Evolutionary conservation across 2,888 invertebrate species (phyloP).

Genomic region (Adelphocoris suturalis): DNA sequence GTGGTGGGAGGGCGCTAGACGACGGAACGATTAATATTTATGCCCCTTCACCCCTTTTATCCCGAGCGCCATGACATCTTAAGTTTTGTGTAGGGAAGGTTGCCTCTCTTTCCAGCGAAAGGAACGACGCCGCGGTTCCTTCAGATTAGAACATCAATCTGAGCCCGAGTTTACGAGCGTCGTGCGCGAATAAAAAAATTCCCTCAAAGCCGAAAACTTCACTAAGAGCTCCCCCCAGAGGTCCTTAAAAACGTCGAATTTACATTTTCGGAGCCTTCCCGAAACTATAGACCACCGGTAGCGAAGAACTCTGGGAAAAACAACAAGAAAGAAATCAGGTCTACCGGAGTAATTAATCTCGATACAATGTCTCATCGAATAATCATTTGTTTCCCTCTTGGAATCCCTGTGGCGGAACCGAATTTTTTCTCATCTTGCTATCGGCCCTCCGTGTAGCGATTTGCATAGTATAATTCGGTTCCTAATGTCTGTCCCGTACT

Average conservation of each 20-base stretch:
- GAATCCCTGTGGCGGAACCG: not conserved
- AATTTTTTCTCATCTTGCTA: slow-evolving; percentile 23
- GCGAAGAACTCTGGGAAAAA: not conserved
- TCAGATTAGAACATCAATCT: slow-evolving; percentile 32
- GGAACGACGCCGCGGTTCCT: no score
- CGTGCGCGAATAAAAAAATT: slow-evolving; percentile 1
- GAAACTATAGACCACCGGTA: slow-evolving; percentile 27
- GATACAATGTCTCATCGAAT: slow-evolving; percentile 42
- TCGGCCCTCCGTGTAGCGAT: not conserved
- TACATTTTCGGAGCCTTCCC: not conserved
- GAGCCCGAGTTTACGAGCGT: not conserved
- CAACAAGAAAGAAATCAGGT: not conserved
- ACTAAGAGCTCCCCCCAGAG: not conserved
- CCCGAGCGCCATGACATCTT: not conserved
- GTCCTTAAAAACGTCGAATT: slow-evolving; percentile 11
- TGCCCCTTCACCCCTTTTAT: not conserved
- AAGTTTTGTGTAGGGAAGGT: not conserved
- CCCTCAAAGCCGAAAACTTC: not conserved
- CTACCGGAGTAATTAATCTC: slow-evolving; percentile 17
- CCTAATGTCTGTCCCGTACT: not conserved
- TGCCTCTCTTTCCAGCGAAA: not conserved
- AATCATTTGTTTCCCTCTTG: slow-evolving; percentile 20
- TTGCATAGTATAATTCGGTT: slow-evolving; percentile 39
- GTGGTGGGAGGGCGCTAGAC: not conserved
- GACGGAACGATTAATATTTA: not conserved